Evolutionary conservation across 2,797 vertebrate species (phyloP).

Genomic region (Lindbergichthys nudifrons): DNA sequence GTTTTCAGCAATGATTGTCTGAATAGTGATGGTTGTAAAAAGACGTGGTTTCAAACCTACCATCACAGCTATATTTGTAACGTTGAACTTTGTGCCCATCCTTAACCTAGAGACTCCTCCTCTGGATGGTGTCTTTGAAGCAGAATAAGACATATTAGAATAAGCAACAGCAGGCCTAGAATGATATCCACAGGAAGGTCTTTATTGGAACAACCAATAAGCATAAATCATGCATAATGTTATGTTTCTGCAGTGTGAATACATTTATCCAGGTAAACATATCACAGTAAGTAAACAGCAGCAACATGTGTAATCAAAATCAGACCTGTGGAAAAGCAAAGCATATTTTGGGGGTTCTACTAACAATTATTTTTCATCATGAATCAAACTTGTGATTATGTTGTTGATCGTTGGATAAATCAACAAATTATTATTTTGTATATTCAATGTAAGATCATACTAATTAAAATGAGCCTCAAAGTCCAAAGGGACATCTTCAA

Average conservation of each 20-base stretch:
- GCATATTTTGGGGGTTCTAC: neutral
- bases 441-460: neutral
- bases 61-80: slow-evolving; percentile 32
- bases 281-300: slow-evolving; percentile 1
- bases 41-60: slow-evolving; percentile 39
- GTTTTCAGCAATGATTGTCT: slow-evolving; percentile 45
- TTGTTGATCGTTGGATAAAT: neutral
- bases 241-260: neutral
- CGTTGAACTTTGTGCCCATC: slow-evolving; percentile 8
- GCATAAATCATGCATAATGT: slow-evolving; percentile 9
- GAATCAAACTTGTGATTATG: neutral
- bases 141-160: slow-evolving; percentile 9
- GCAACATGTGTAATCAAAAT: slow-evolving; percentile 1
- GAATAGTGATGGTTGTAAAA: slow-evolving; percentile 46
- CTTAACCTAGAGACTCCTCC: slow-evolving; percentile 17
- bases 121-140: slow-evolving; percentile 17
- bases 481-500: neutral
- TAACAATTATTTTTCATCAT: neutral
- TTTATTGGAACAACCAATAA: slow-evolving; percentile 32
- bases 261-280: neutral
- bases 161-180: slow-evolving; percentile 6
- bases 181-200: neutral
- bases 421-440: neutral
- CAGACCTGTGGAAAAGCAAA: neutral
- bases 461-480: neutral